Percentiles rank a stretch among this genome's conserved stretches.
Conservation (phyloP, 2,113 vertebrate species). For the Xiphorhynchus elegans region DNA sequence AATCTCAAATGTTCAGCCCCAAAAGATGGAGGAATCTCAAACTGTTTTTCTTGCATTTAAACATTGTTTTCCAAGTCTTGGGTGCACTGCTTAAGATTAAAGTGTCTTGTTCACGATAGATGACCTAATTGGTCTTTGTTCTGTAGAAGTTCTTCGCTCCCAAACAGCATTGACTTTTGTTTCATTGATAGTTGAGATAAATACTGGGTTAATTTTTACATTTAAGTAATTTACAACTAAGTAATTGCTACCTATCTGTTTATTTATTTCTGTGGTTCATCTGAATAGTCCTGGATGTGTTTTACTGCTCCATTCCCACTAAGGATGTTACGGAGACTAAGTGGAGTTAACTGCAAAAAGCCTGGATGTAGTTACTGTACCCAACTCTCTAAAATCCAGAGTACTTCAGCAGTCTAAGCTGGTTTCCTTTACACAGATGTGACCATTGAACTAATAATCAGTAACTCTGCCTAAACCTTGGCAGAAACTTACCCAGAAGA, state of each 20-base stretch:
- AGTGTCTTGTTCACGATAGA: not conserved
- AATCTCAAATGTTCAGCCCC: not conserved
- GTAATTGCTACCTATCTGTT: not conserved
- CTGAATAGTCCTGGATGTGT: not conserved
- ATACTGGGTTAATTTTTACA: not conserved
- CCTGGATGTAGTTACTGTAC: not conserved
- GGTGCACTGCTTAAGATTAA: not conserved
- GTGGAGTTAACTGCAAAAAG: not conserved
- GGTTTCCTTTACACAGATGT: not conserved
- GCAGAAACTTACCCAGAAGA: conserved; percentile 14
- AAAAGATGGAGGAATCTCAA: not conserved
- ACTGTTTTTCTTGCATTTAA: not conserved
- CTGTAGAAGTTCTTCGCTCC: not conserved
- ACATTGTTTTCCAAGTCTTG: not conserved
- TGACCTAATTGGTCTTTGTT: not conserved
- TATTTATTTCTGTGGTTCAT: not conserved
- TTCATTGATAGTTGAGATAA: not conserved
- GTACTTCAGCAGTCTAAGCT: not conserved
- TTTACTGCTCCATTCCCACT: not conserved
- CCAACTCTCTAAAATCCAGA: not conserved
- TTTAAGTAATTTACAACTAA: not conserved
- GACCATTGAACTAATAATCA: not conserved
- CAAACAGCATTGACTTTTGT: not conserved
- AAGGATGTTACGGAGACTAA: not conserved
- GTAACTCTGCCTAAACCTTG: not conserved